Conservation (phyloP, 2,797 vertebrate species). For the Cyprinodon diabolis region DNA sequence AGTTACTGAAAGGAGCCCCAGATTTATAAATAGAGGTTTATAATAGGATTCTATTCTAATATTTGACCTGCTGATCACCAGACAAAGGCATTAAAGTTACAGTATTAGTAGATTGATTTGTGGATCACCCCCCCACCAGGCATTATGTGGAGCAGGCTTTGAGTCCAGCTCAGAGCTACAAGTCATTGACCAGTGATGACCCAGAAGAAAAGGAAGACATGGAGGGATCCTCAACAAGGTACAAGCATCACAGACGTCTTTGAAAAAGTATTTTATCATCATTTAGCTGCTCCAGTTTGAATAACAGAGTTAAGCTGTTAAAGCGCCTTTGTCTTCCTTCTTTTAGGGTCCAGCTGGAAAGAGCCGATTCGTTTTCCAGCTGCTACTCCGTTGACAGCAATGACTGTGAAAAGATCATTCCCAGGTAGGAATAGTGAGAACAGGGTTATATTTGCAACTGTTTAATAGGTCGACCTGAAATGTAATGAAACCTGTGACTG, state of each 20-base stretch:
- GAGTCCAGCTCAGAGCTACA: constrained; percentile 68
- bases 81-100: neutral
- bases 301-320: neutral
- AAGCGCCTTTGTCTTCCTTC: constrained; percentile 5
- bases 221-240: constrained; percentile 42
- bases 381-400: constrained; percentile 71
- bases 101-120: neutral
- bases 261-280: neutral
- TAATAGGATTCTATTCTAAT: too few relatives aligned
- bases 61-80: neutral
- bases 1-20: too few relatives aligned
- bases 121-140: constrained; percentile 31
- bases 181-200: constrained; percentile 65
- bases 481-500: constrained; percentile 4
- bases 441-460: neutral
- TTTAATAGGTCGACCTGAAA: neutral
- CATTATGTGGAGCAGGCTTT: constrained; percentile 41
- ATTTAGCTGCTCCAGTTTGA: neutral
- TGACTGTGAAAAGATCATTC: constrained; percentile 62
- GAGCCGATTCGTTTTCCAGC: constrained; percentile 74
- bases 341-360: constrained; percentile 63
- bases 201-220: neutral
- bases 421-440: constrained; percentile 59
- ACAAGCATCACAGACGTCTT: constrained; percentile 16
- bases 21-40: too few relatives aligned